These are phyloP conservation scores for Drosophila monieri DNA, from an alignment of 2,888 invertebrate species.

Conservation along the genomic window DNA sequence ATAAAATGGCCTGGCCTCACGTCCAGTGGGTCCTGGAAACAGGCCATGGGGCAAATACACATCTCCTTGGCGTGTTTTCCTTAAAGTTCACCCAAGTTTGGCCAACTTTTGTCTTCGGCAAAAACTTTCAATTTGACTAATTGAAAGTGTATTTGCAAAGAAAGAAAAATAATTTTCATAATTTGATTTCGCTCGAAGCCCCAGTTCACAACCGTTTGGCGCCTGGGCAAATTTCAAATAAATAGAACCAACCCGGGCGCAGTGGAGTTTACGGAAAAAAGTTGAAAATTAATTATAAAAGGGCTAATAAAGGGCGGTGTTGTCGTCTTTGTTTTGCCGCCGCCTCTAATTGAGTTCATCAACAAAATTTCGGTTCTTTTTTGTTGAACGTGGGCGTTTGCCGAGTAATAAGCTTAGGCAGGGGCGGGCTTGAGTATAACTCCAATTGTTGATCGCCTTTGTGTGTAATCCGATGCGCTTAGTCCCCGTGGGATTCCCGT, in stretches of 20 bases:
- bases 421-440: constrained; percentile 59
- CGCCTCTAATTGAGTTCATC: constrained; percentile 70
- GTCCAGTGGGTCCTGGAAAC: constrained; percentile 29
- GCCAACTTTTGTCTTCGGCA: constrained; percentile 32
- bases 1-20: constrained; percentile 34
- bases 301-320: constrained; percentile 31
- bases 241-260: constrained; percentile 18
- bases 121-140: constrained; percentile 67
- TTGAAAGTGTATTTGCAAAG: constrained; percentile 59
- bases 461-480: constrained; percentile 67
- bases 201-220: constrained; percentile 49
- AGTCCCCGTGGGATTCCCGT: constrained; percentile 54
- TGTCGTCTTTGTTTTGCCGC: constrained; percentile 33
- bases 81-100: constrained; percentile 33
- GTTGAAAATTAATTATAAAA: constrained; percentile 67
- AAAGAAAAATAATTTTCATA: constrained; percentile 64
- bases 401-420: constrained; percentile 58
- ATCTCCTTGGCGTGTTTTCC: constrained; percentile 46
- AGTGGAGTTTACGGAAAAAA: constrained; percentile 6
- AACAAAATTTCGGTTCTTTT: constrained; percentile 59
- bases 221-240: constrained; percentile 40
- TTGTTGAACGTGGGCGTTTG: background rate
- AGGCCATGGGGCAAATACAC: constrained; percentile 5
- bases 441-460: constrained; percentile 51
- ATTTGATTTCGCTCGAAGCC: constrained; percentile 58